Evolutionary conservation across 2,888 invertebrate species (phyloP).

Genomic region (Elmis aenea): DNA sequence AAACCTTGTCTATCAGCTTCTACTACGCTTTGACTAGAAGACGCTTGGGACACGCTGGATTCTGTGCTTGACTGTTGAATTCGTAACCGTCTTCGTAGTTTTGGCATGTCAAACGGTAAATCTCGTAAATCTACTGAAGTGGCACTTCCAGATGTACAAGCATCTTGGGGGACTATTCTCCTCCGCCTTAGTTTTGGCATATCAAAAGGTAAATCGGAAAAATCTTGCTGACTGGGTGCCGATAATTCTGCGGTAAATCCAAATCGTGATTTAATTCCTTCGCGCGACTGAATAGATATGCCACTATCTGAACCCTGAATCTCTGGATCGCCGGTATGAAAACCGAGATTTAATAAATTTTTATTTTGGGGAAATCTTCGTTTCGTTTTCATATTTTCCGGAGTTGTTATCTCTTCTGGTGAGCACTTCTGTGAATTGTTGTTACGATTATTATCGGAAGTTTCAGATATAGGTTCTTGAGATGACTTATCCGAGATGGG

Average conservation of each 20-base stretch:
- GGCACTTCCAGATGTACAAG: slow-evolving; percentile 66
- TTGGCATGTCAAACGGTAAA: slow-evolving; percentile 89
- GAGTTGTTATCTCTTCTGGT: slow-evolving; percentile 58
- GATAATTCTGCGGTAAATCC: slow-evolving; percentile 36
- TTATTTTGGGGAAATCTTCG: slow-evolving; percentile 70
- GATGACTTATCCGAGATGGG: slow-evolving; percentile 88
- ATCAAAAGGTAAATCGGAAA: slow-evolving; percentile 80
- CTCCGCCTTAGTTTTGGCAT: slow-evolving; percentile 81
- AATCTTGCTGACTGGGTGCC: slow-evolving; percentile 59
- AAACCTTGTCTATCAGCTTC: slow-evolving; percentile 66
- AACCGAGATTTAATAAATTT: slow-evolving; percentile 64
- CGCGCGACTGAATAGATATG: slow-evolving; percentile 79
- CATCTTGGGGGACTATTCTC: slow-evolving; percentile 59
- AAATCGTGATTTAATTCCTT: slow-evolving; percentile 64
- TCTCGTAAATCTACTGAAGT: slow-evolving; percentile 74
- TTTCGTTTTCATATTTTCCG: slow-evolving; percentile 54
- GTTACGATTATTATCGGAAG: slow-evolving; percentile 74
- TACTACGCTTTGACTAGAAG: slow-evolving; percentile 75
- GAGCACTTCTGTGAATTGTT: slow-evolving; percentile 74
- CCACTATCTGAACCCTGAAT: slow-evolving; percentile 85
- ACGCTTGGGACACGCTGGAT: slow-evolving; percentile 72
- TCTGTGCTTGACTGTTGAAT: slow-evolving; percentile 61
- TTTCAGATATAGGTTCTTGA: slow-evolving; percentile 79
- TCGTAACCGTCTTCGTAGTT: slow-evolving; percentile 70
- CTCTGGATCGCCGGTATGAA: slow-evolving; percentile 65